A percentile compares a stretch with the other conserved stretches of the same genome.
Conservation (phyloP, 1,140 invertebrate species). For the Hormaphis cornu region DNA sequence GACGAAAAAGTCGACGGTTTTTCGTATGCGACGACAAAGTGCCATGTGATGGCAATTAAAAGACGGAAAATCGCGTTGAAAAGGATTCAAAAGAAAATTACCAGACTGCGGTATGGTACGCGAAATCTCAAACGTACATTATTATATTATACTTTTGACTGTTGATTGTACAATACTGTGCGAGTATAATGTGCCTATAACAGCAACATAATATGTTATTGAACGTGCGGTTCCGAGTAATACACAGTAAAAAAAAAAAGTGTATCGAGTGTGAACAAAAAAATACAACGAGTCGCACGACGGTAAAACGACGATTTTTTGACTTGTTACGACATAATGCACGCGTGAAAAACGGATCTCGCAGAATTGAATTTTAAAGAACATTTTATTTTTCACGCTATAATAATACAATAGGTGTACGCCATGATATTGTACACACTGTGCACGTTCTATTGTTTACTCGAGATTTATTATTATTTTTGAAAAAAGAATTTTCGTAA, state of each 20-base stretch:
- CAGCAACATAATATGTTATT: neutral
- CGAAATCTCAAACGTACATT: too few relatives aligned
- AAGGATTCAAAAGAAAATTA: too few relatives aligned
- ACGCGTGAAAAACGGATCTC: too few relatives aligned
- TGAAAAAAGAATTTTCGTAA: neutral
- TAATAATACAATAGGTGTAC: neutral
- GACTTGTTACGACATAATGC: neutral
- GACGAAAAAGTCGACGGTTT: too few relatives aligned
- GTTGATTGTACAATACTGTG: too few relatives aligned
- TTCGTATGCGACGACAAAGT: too few relatives aligned
- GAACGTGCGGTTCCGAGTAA: neutral
- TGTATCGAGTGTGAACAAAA: too few relatives aligned
- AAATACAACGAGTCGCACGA: neutral
- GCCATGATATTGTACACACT: too few relatives aligned
- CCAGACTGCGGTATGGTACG: too few relatives aligned
- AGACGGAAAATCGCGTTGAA: too few relatives aligned
- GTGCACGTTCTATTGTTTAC: neutral
- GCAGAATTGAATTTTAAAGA: neutral
- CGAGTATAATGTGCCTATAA: neutral
- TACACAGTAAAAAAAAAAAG: neutral
- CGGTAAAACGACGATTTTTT: neutral
- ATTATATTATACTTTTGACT: too few relatives aligned
- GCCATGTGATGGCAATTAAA: too few relatives aligned
- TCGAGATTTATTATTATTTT: neutral
- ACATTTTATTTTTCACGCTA: neutral